phyloP scores from a whole-genome alignment of 2,113 vertebrate genomes.

The Eira barbara region DNA sequence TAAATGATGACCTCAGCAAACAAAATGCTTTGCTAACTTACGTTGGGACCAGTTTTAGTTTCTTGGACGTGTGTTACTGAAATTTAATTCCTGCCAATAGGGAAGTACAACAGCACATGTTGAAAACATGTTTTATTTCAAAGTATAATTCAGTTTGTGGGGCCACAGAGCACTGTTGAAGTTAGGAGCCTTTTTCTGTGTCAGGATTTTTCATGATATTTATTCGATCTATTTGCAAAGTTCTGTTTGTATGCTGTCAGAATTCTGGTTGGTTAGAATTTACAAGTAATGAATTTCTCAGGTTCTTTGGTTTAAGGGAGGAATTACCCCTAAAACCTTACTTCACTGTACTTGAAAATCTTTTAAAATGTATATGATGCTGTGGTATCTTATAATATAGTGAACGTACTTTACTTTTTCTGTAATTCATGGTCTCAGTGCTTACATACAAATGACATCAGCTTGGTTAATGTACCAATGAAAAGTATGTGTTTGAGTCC shows the following conservation, averaged over 20 bases:
- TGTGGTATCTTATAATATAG: neutral
- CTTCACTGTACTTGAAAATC: neutral
- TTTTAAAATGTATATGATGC: neutral
- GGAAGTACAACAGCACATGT: neutral
- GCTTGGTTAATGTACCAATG: neutral
- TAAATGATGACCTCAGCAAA: neutral
- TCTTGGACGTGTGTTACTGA: neutral
- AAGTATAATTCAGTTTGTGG: neutral
- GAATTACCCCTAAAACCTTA: neutral
- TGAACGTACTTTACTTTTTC: neutral
- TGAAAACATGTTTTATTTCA: neutral
- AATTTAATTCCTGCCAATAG: neutral
- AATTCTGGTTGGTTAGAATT: slow-evolving; percentile 11
- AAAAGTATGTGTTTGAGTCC: neutral
- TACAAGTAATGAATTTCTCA: neutral
- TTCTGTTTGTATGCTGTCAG: neutral
- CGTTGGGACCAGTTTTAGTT: neutral
- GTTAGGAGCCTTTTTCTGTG: neutral
- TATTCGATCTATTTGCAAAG: neutral
- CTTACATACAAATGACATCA: neutral
- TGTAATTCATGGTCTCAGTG: neutral
- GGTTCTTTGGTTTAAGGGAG: neutral
- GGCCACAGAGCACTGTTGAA: neutral
- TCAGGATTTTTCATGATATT: neutral
- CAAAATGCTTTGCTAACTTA: neutral